These are phyloP conservation scores for Luehdorfia chinensis DNA, from an alignment of 1,140 invertebrate genomes.

Conservation along the genomic window DNA sequence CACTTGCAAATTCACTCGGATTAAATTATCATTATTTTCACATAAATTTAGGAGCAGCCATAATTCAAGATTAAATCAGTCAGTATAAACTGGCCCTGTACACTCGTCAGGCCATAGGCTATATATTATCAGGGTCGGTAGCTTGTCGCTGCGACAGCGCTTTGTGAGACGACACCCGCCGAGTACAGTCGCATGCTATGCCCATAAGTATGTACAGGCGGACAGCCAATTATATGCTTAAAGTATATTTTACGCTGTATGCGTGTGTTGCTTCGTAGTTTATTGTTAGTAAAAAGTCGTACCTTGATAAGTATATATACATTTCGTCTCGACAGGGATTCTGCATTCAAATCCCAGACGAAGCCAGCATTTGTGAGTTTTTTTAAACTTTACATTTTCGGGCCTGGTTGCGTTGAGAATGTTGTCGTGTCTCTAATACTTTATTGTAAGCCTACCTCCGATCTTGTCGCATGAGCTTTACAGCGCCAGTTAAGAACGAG, in stretches of 20 bases:
- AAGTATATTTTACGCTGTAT: slow-evolving; percentile 12
- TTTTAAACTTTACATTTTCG: no score
- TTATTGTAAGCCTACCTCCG: no score
- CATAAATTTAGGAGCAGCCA: neutral
- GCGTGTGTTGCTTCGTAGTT: neutral
- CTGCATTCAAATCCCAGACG: no score
- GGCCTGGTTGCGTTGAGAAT: no score
- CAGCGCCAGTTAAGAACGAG: no score
- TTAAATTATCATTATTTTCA: slow-evolving; percentile 3
- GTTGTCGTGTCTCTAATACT: no score
- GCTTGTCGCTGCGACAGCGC: slow-evolving; percentile 21
- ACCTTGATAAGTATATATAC: no score
- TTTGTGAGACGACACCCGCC: slow-evolving; percentile 22
- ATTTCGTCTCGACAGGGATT: no score
- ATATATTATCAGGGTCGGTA: slow-evolving; percentile 19
- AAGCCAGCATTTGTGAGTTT: no score
- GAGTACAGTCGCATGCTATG: neutral
- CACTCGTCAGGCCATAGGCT: slow-evolving; percentile 4
- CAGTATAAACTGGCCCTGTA: slow-evolving; percentile 1
- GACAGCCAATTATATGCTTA: slow-evolving; percentile 12
- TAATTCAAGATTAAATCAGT: slow-evolving; percentile 14
- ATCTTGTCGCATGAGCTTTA: no score
- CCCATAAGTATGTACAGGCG: slow-evolving; percentile 1
- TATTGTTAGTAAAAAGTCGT: neutral
- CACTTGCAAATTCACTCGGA: slow-evolving; percentile 4